A percentile compares a stretch with the other conserved stretches of the same genome.
Conservation (phyloP, 2,113 vertebrate species). For the Meles meles region DNA sequence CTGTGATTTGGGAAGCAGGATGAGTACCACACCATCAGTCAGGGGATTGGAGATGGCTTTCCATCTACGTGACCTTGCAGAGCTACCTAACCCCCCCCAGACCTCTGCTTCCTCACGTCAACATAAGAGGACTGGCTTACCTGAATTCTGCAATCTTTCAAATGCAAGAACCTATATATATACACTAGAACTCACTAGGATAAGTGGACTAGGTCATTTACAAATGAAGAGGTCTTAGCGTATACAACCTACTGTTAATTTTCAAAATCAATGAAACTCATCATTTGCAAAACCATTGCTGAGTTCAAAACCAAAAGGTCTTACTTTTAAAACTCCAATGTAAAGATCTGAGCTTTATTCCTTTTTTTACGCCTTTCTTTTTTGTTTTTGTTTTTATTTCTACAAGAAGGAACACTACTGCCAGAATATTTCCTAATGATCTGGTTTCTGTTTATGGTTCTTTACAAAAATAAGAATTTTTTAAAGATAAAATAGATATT, state of each 20-base stretch:
- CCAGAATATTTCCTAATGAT: not conserved
- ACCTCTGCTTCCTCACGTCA: not conserved
- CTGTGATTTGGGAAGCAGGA: not conserved
- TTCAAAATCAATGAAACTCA: not conserved
- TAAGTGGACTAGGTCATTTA: not conserved
- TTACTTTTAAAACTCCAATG: not conserved
- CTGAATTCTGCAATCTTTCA: not conserved
- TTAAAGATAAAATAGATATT: not conserved
- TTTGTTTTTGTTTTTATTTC: not conserved
- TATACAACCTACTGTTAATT: not conserved
- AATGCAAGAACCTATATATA: not conserved
- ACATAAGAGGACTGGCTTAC: not conserved
- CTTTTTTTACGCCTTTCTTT: not conserved
- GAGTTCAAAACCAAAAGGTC: not conserved
- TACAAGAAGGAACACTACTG: not conserved
- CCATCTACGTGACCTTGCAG: fast-evolving
- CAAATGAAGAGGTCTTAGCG: not conserved
- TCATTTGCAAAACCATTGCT: not conserved
- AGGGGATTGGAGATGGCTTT: not conserved
- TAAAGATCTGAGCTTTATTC: not conserved
- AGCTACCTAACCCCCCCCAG: not conserved
- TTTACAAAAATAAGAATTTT: not conserved
- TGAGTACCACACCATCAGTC: fast-evolving
- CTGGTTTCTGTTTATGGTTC: not conserved
- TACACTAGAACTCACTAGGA: not conserved